Evolutionary conservation across 2,888 invertebrate genomes (phyloP), one percentile per base, ranked within the genome.

Genomic region (Piscicola geometra): DNA sequence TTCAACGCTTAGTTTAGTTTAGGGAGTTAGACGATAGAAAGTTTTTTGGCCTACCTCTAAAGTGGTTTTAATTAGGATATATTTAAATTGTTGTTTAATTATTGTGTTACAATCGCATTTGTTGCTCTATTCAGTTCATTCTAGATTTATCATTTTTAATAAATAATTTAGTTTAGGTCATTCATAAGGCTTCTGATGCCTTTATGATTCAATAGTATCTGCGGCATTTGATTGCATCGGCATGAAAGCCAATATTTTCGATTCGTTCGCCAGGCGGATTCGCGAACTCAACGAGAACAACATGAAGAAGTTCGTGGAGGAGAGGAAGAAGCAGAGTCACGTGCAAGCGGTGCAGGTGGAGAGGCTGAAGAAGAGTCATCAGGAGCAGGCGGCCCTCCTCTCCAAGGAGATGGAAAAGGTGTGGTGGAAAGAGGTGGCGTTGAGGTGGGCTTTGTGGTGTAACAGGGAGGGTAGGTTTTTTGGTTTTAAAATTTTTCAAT

Each of bases 221-320:
- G n/a, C n/a, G n/a, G n/a, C n/a, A n/a, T n/a, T n/a, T n/a, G n/a
- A 64, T 64, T 64, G 64, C 12, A 9, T 28, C n/a, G 64, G 25
- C 9, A 15, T 64, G 9, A 28, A 9, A 28, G n/a, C 12, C 9
- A 25, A 25, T 64, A 28, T n/a, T n/a, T n/a, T n/a, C n/a, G n/a
- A n/a, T n/a, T n/a, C n/a, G n/a, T n/a, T n/a, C n/a, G n/a, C n/a
- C 76, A 86, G 96, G 66, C 89, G 96, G 67, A 88, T 96, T 74
- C 81, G 83, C 74, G 85, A 98, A 86, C 94, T 97, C 86, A 95
- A 96, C 82, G 94, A 96, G 84, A 97, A 96, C 85, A 97, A 97
- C 85, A 95, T 94, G 75, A 97, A 97, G 86, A 93, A 93, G 83
- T 98, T 98, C 84, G 91, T 96, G 88, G 97, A 98, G 81, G 97